Evolutionary conservation across 2,797 vertebrate species (phyloP).

Genomic region (Potorous gilbertii): DNA sequence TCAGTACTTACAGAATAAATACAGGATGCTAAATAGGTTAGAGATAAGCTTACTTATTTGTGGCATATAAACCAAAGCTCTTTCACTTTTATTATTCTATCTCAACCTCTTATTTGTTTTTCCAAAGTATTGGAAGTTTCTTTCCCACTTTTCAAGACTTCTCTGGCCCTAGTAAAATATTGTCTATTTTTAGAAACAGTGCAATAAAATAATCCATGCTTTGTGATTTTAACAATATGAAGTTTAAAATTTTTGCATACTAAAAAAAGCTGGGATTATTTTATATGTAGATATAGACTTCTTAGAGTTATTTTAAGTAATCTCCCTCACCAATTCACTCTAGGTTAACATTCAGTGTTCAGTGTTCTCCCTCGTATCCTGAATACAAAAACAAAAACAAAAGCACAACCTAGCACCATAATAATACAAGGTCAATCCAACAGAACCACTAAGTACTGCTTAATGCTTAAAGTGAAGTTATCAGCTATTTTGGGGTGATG

Average conservation of each 20-base stretch:
- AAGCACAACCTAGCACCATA: background rate
- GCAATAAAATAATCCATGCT: constrained; percentile 13
- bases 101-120: background rate
- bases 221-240: constrained; percentile 9
- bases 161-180: background rate
- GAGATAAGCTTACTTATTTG: background rate
- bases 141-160: constrained; percentile 13
- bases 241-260: background rate
- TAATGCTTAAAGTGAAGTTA: background rate
- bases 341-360: background rate
- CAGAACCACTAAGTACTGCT: background rate
- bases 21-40: background rate
- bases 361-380: background rate
- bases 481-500: background rate
- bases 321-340: background rate
- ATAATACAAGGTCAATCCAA: background rate
- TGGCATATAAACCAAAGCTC: constrained; percentile 14
- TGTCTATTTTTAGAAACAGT: constrained; percentile 14
- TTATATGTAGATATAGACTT: background rate
- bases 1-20: background rate
- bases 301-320: background rate
- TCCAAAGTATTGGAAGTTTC: background rate
- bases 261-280: background rate
- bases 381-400: background rate
- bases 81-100: constrained; percentile 13